Evolutionary conservation across 1,140 invertebrate species (phyloP).

Genomic region (Mamestra configurata): DNA sequence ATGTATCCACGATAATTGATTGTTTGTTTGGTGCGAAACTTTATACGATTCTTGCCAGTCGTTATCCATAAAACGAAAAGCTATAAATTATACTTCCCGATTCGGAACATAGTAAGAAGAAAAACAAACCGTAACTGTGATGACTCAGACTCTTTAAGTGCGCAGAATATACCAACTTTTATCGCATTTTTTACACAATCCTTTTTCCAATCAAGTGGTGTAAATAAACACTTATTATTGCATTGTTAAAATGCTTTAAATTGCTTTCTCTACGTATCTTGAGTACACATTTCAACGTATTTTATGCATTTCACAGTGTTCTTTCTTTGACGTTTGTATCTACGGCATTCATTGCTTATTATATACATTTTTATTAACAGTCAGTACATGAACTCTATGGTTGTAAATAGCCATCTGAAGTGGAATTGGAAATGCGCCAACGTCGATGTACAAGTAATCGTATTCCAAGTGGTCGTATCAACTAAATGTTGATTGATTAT

Average conservation of each 20-base stretch:
- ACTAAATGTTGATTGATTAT: conserved; percentile 82
- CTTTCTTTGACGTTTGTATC: not conserved
- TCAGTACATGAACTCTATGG: conserved; percentile 42
- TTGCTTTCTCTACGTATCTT: conserved; percentile 25
- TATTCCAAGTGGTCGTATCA: conserved; percentile 80
- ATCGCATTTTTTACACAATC: conserved; percentile 11
- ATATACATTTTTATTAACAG: conserved; percentile 45
- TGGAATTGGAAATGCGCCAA: conserved; percentile 79
- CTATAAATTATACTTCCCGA: conserved; percentile 52
- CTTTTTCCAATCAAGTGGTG: not conserved
- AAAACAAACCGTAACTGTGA: conserved; percentile 47
- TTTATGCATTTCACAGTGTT: not conserved
- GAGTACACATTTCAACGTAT: conserved; percentile 3
- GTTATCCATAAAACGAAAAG: conserved; percentile 48
- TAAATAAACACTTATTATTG: conserved; percentile 13
- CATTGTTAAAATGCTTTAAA: conserved; percentile 30
- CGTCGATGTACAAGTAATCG: conserved; percentile 77
- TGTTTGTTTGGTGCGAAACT: conserved; percentile 37
- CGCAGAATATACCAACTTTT: conserved; percentile 13
- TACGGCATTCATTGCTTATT: not conserved
- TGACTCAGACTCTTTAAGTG: conserved; percentile 43
- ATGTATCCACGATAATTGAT: conserved; percentile 1
- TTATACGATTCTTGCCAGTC: conserved; percentile 42
- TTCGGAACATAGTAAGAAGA: conserved; percentile 51
- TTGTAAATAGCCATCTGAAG: conserved; percentile 50